Conservation (phyloP, 2,797 vertebrate species). For the Adrianichthys oophorus region DNA sequence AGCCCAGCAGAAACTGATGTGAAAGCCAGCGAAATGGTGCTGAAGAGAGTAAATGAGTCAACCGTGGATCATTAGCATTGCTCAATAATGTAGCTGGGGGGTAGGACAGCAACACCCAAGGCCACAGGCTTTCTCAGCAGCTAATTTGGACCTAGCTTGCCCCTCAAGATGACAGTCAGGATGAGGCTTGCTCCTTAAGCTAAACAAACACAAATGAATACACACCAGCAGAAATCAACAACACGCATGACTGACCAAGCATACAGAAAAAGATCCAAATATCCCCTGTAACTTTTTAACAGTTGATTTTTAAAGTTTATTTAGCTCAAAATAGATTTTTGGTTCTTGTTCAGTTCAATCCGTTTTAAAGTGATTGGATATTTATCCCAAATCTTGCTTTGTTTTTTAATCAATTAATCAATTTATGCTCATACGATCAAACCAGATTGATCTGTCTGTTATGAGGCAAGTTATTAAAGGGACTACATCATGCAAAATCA, state of each 20-base stretch:
- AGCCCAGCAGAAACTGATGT: slow-evolving; percentile 50
- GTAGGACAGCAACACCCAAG: slow-evolving; percentile 77
- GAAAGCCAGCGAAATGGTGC: slow-evolving; percentile 61
- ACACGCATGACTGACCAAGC: slow-evolving; percentile 70
- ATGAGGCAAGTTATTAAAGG: no score
- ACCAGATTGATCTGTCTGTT: no score
- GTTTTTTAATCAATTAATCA: no score
- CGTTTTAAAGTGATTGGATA: no score
- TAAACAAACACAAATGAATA: slow-evolving; percentile 70
- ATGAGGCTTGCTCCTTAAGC: slow-evolving; percentile 57
- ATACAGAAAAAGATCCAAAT: slow-evolving; percentile 52
- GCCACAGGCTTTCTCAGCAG: slow-evolving; percentile 73
- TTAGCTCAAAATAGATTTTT: slow-evolving; percentile 3
- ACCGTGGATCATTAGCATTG: slow-evolving; percentile 79
- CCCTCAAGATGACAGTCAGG: slow-evolving; percentile 70
- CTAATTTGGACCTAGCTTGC: slow-evolving; percentile 74
- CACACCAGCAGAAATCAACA: slow-evolving; percentile 61
- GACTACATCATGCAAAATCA: no score
- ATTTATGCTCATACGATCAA: no score
- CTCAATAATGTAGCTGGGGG: slow-evolving; percentile 81
- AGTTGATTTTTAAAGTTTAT: slow-evolving; percentile 26
- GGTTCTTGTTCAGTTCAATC: no score
- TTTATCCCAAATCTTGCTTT: no score
- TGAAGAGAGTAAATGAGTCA: slow-evolving; percentile 77
- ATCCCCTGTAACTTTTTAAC: slow-evolving; percentile 43